Percentiles rank a stretch among this genome's conserved stretches.
phyloP scores from a whole-genome alignment of 2,797 vertebrate genomes.

The Neomorphus geoffroyi region DNA sequence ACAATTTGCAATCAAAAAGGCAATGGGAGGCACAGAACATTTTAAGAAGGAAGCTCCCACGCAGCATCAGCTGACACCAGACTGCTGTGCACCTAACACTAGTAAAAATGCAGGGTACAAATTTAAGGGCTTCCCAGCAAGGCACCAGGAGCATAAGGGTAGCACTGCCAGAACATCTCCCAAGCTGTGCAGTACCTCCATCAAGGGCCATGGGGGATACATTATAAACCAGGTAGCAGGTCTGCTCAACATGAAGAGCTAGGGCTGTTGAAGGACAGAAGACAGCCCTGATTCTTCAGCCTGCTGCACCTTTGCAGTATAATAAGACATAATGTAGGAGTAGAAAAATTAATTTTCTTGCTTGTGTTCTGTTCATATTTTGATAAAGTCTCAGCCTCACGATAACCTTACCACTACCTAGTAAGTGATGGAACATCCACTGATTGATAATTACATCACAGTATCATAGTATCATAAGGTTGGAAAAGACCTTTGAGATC shows the following conservation, averaged over 20 bases:
- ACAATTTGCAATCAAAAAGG: neutral
- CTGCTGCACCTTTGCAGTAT: neutral
- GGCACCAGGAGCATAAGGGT: neutral
- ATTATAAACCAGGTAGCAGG: neutral
- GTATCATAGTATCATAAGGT: too few species aligned
- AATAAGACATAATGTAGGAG: neutral
- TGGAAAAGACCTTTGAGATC: too few species aligned
- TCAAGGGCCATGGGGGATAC: fast-evolving
- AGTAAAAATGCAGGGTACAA: neutral
- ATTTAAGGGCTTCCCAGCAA: neutral
- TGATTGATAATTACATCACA: neutral
- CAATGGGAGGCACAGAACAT: fast-evolving
- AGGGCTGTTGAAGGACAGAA: neutral
- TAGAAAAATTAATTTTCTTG: neutral
- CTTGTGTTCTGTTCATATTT: neutral
- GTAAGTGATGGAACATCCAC: fast-evolving
- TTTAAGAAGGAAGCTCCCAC: neutral
- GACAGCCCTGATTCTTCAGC: neutral
- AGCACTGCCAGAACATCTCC: neutral
- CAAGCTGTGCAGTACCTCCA: fast-evolving
- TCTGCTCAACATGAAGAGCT: neutral
- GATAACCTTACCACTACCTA: neutral
- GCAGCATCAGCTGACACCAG: fast-evolving
- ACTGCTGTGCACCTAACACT: neutral
- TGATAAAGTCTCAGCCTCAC: neutral